A percentile compares a stretch with the other conserved stretches of the same genome.
phyloP scores from a whole-genome alignment of 1,140 invertebrate species.

The Eubasilissa regina region DNA sequence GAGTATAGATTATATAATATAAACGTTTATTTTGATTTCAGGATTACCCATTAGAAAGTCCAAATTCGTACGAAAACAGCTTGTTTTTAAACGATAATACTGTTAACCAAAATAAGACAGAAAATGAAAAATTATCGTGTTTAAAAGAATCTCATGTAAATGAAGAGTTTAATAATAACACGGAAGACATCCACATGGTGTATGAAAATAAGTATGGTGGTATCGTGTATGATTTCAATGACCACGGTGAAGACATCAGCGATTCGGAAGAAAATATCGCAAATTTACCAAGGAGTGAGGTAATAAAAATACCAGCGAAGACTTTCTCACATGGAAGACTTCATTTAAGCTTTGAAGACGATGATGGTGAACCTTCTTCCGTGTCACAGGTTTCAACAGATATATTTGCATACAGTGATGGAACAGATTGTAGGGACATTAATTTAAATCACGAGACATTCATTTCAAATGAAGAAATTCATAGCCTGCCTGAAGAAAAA shows the following conservation, averaged over 20 bases:
- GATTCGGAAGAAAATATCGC: conserved; percentile 7
- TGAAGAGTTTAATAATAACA: conserved; percentile 28
- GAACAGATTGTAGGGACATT: conserved; percentile 1
- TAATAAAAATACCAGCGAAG: conserved; percentile 3
- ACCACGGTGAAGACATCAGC: neutral
- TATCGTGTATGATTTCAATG: neutral
- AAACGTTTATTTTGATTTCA: conserved; percentile 46
- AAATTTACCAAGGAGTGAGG: conserved; percentile 16
- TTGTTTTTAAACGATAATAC: conserved; percentile 41
- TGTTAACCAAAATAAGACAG: conserved; percentile 25
- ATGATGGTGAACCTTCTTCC: conserved; percentile 2
- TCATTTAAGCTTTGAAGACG: conserved; percentile 2
- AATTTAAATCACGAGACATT: conserved; percentile 1
- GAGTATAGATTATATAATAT: neutral
- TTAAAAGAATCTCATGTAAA: neutral
- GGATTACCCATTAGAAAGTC: conserved; percentile 56
- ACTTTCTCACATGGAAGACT: neutral
- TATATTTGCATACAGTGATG: conserved; percentile 22
- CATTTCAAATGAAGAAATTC: neutral
- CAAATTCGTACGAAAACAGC: conserved; percentile 52
- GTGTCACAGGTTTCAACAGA: conserved; percentile 15
- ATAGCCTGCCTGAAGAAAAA: conserved; percentile 1
- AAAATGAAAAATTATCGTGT: neutral
- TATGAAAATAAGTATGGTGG: conserved; percentile 1
- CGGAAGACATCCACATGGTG: neutral